phyloP scores from a whole-genome alignment of 2,113 vertebrate genomes.

The Rafetus swinhoei region DNA sequence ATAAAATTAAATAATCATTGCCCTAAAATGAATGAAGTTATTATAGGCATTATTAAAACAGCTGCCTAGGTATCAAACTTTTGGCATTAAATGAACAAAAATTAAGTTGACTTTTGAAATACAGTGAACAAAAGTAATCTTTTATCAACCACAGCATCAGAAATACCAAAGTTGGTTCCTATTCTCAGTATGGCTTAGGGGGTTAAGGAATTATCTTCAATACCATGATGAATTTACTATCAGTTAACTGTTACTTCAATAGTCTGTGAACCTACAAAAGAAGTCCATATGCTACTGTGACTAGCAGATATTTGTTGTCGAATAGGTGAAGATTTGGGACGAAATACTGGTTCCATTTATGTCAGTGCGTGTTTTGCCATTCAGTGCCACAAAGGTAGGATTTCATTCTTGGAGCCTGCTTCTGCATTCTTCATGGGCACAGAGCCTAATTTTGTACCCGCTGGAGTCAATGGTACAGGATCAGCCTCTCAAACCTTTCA shows the following conservation, averaged over 20 bases:
- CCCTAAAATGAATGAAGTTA: background rate
- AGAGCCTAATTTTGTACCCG: background rate
- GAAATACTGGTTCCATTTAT: background rate
- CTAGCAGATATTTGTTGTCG: accelerated
- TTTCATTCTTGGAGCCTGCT: background rate
- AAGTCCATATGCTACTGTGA: background rate
- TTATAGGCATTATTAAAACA: background rate
- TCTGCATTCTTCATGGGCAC: background rate
- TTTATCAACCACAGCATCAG: background rate
- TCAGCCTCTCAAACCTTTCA: background rate
- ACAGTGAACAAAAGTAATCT: accelerated
- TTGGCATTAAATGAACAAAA: background rate
- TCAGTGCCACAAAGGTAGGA: accelerated
- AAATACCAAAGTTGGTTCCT: background rate
- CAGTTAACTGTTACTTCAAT: background rate
- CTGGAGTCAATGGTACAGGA: background rate
- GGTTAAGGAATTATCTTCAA: background rate
- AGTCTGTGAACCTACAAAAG: background rate
- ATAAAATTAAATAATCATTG: background rate
- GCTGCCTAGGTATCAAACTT: background rate
- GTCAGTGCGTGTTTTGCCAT: accelerated
- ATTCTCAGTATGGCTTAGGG: background rate
- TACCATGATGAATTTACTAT: background rate
- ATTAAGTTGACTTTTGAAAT: background rate
- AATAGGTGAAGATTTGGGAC: accelerated